Evolutionary conservation across 2,888 invertebrate species (phyloP), one percentile per base, ranked within the genome.

Genomic region (Quadroppia sp.): DNA sequence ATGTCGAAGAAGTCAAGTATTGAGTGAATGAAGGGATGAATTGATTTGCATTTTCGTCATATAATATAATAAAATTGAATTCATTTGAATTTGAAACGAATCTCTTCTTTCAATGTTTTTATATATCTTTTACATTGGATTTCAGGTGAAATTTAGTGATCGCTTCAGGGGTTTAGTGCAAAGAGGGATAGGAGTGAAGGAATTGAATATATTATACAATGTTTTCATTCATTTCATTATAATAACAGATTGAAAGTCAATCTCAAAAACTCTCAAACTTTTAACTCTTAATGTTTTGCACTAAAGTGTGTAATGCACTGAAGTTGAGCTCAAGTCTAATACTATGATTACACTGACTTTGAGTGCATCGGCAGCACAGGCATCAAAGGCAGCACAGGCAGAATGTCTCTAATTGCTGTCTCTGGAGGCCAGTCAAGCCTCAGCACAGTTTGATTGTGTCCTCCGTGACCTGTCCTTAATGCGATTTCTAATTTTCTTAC

Each of bases 381-480:
- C 53, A 53, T 2, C 56, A 45, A 25, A 20, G 53, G 53, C 53
- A 53, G 23, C 50, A 36, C 36, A 36, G 53, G 23, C 53, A 53
- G 13, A 45, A 25, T 11, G 69, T 69, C 69, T 69, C 69, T 69
- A 69, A 69, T 69, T 69, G 69, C 25, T 69, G 69, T 69, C 69
- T 69, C 69, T 42, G 32, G 69, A 42, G 69, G 69, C 40, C 69
- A 69, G 69, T 69, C 42, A 69, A 32, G 64, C 23, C 69, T 64
- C 15, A 25, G 69, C 69, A 28, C 69, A 20, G 42, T 69, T 42
- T 69, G 69, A 69, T 42, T 42, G 69, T 69, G 69, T 69, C 69
- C 69, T 69, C 69, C 69, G 69, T 69, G 69, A 69, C 69, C 69
- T 69, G 42, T n/a, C 69, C 69, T 69, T 69, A 69, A 69, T 69